Base-by-base conservation (phyloP, 2,797 vertebrate genomes). In the Sebastes nivosus region DNA sequence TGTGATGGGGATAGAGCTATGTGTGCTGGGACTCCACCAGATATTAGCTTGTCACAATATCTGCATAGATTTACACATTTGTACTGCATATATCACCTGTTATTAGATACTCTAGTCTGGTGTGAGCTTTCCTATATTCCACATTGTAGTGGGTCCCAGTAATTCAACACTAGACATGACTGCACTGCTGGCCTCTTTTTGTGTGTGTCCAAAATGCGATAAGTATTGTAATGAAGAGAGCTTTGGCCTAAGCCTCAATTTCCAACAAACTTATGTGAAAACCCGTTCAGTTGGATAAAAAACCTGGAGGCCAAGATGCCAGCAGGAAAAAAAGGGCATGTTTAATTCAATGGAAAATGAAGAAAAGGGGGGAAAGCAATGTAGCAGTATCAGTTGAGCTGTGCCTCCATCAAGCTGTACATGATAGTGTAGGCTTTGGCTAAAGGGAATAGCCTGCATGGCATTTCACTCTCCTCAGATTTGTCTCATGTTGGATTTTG, bases 301-400 rank as follows among this genome's bases (percentile, higher is more conserved):
- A 92, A 90, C 71, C 87, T 60, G 75, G 80, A 83, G 87, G 85
- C 89, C 88, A 82, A 82, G 66, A 67, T 89, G 89, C 82, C 85
- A 79, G 75, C 83, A 87, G 83, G 38, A 42, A 42, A 69, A 91
- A 90, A 87, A 68, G 86, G 89, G 60, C 89, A 93, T 95, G 93
- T 93, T 93, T 93, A 93, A 94, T 94, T 95, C 91, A 94, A 94
- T 89, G 88, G 88, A 75, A 93, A 93, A 91, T 92, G 92, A 91
- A 92, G 92, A 92, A 93, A 91, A 83, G 82, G 77, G 77, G 16
- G 75, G 80, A 79, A 90, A 90, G 91, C 88, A 72, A 92, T 94
- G 93, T 92, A 89, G 86, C 88, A 76, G 88, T 88, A 93, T 92
- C 91, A 88, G 86, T 64, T 92, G 91, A 93, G 92, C 88, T 80